phyloP scores from a whole-genome alignment of 2,888 invertebrate species.

The Psylliodes chrysocephalus region DNA sequence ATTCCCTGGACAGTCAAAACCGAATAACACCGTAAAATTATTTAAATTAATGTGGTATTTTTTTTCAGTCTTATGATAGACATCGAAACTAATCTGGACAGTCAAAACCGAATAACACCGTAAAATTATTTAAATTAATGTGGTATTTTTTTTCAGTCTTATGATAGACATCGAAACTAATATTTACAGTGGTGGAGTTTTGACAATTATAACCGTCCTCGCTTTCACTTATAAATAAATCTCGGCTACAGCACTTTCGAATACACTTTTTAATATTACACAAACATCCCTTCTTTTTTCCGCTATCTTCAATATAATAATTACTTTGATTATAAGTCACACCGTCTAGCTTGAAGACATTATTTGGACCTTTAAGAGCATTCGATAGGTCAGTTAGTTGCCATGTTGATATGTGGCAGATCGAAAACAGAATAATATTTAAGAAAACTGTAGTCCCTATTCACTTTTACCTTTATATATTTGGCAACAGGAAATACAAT shows the following conservation, averaged over 20 bases:
- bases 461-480: not conserved
- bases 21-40: too few species aligned
- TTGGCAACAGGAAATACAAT: not conserved
- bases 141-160: not conserved
- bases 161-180: not conserved
- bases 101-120: not conserved
- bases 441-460: not conserved
- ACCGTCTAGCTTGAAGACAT: constrained; percentile 17
- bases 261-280: constrained; percentile 3
- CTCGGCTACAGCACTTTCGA: not conserved
- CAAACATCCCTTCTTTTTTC: not conserved
- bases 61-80: too few species aligned
- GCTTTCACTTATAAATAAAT: not conserved
- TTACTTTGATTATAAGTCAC: not conserved
- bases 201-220: not conserved
- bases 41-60: too few species aligned
- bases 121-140: not conserved
- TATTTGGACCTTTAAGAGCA: constrained; percentile 10
- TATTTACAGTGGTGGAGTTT: not conserved
- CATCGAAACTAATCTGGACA: too few species aligned
- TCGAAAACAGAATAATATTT: too few species aligned
- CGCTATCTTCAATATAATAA: not conserved
- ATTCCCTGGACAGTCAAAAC: not conserved
- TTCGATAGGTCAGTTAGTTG: constrained; percentile 30
- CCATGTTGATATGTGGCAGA: not conserved